These are phyloP conservation scores for Sebastes diploproa DNA, from an alignment of 2,797 vertebrate species.

Conservation along the genomic window DNA sequence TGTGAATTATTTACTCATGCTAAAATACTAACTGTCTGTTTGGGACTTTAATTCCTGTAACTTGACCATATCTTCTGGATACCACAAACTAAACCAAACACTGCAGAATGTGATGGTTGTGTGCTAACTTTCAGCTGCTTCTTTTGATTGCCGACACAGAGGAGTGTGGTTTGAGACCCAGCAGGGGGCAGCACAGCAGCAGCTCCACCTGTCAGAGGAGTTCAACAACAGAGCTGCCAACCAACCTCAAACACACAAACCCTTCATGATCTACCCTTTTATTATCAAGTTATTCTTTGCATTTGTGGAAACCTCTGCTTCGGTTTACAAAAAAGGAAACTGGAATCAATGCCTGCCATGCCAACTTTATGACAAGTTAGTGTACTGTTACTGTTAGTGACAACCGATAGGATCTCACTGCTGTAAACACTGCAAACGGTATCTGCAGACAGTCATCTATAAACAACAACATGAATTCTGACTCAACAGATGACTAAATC, in stretches of 20 bases:
- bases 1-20: neutral
- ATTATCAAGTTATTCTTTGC: neutral
- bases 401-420: neutral
- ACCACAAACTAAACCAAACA: neutral
- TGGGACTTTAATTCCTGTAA: neutral
- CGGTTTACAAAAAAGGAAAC: neutral
- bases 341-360: neutral
- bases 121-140: neutral
- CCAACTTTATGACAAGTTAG: neutral
- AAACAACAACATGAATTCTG: neutral
- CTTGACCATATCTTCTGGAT: neutral
- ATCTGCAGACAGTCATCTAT: neutral
- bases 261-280: neutral
- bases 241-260: neutral
- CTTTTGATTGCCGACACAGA: neutral
- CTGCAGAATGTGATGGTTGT: neutral
- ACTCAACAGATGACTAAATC: neutral
- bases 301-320: neutral
- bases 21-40: neutral
- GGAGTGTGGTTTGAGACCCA: conserved; percentile 28
- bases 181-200: conserved; percentile 60
- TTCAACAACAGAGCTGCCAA: neutral
- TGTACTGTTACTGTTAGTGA: neutral
- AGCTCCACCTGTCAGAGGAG: conserved; percentile 1
- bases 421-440: neutral